phyloP scores from a whole-genome alignment of 2,888 invertebrate genomes.

The Drosophila prolongata region DNA sequence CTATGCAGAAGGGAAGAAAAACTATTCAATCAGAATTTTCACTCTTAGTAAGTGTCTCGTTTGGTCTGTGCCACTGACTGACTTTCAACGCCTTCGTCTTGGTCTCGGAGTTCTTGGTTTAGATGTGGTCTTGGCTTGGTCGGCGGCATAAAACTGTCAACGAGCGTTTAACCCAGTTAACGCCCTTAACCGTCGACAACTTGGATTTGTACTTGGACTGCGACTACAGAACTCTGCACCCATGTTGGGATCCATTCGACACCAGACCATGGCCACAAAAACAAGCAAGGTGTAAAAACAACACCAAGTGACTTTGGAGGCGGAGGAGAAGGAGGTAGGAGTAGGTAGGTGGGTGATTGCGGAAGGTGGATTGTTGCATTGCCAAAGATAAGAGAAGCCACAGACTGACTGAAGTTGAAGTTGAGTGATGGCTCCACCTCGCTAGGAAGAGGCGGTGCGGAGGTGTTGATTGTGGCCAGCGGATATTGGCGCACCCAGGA shows the following conservation, averaged over 20 bases:
- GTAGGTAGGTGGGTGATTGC: neutral
- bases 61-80: constrained; percentile 74
- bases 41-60: constrained; percentile 77
- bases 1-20: constrained; percentile 57
- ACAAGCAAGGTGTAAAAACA: constrained; percentile 66
- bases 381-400: constrained; percentile 58
- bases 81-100: constrained; percentile 51
- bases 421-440: constrained; percentile 69
- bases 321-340: neutral
- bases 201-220: constrained; percentile 17
- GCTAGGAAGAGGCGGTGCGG: constrained; percentile 45
- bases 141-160: constrained; percentile 73
- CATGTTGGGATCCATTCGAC: constrained; percentile 55
- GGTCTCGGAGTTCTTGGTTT: constrained; percentile 9
- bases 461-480: constrained; percentile 68
- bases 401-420: constrained; percentile 48
- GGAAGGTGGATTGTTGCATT: constrained; percentile 1
- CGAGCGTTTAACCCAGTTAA: constrained; percentile 76
- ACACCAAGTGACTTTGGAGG: constrained; percentile 22
- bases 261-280: constrained; percentile 45
- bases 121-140: constrained; percentile 20
- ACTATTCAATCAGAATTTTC: constrained; percentile 71
- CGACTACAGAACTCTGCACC: constrained; percentile 12
- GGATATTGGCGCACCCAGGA: constrained; percentile 56
- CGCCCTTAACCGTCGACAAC: constrained; percentile 65